Evolutionary conservation across 2,113 vertebrate genomes (phyloP).

Genomic region (Puma concolor): DNA sequence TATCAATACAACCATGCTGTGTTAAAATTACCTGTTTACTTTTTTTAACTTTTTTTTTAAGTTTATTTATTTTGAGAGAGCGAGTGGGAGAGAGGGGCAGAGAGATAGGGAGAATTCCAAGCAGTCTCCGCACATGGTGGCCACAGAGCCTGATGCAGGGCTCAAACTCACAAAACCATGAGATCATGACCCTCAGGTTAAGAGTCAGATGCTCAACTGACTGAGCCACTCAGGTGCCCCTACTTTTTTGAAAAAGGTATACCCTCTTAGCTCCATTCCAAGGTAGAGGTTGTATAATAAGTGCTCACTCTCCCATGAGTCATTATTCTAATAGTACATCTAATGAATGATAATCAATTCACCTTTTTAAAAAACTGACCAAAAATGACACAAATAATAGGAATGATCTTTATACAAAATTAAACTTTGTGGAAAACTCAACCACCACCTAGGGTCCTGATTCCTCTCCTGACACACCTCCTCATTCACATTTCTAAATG

Average conservation of each 20-base stretch:
- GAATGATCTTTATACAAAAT: neutral
- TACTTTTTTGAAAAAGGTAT: neutral
- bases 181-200: no score
- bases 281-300: neutral
- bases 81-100: no score
- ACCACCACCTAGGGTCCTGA: neutral
- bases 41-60: neutral
- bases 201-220: no score
- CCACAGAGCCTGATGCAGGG: no score
- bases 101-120: no score
- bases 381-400: neutral
- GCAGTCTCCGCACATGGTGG: no score
- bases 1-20: neutral
- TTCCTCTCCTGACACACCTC: neutral
- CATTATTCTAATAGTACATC: neutral
- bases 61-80: no score
- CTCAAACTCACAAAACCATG: no score
- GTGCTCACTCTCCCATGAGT: neutral
- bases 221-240: no score
- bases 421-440: neutral
- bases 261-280: neutral
- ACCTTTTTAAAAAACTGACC: neutral
- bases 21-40: neutral
- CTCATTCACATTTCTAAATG: neutral
- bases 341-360: slow-evolving; percentile 19